Percentiles rank a stretch among this genome's conserved stretches.
Conservation (phyloP, 2,113 vertebrate species). For the Tupaia chinensis region DNA sequence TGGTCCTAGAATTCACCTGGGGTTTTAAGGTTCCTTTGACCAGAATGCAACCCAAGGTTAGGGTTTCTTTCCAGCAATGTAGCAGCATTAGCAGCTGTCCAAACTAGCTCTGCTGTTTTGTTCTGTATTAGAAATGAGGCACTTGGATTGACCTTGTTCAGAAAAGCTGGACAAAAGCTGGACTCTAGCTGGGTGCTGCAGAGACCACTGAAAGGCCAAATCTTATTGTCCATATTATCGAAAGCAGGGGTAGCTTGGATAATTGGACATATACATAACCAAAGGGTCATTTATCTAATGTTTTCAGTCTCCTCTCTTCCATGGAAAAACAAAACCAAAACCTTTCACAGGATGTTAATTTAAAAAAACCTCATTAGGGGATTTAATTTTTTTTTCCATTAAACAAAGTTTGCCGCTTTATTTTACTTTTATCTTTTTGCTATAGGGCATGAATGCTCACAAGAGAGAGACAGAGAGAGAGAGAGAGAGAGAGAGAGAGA, state of each 20-base stretch:
- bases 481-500: too few species aligned
- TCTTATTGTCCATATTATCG: background rate
- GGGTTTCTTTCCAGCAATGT: constrained; percentile 24
- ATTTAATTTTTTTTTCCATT: background rate
- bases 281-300: constrained; percentile 13
- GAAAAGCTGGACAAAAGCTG: background rate
- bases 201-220: background rate
- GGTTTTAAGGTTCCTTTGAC: constrained; percentile 11
- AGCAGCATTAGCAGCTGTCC: background rate
- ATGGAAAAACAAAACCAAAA: constrained; percentile 24
- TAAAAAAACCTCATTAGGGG: background rate
- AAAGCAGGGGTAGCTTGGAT: background rate
- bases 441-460: too few species aligned
- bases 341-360: background rate
- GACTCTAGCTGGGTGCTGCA: background rate
- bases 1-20: background rate
- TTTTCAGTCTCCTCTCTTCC: background rate
- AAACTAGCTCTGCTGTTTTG: background rate
- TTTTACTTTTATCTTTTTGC: too few species aligned
- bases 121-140: background rate
- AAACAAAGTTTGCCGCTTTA: too few species aligned
- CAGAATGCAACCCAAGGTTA: background rate
- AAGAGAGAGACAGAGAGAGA: too few species aligned
- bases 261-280: background rate
- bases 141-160: background rate